Evolutionary conservation across 2,113 vertebrate species (phyloP).

Genomic region (Heliornis fulica): DNA sequence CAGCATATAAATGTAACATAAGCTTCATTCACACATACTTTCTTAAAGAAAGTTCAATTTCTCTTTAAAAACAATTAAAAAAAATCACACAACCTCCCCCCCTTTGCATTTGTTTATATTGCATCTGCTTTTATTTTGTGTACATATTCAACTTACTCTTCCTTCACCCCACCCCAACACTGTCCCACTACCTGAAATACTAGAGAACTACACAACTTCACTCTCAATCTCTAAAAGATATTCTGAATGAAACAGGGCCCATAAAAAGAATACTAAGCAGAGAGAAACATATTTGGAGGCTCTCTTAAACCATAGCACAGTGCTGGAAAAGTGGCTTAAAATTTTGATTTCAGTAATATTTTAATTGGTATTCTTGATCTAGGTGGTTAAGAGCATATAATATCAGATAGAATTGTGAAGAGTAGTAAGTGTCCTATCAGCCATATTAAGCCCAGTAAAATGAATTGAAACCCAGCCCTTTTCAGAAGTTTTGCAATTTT

Average conservation of each 20-base stretch:
- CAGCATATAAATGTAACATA: not conserved
- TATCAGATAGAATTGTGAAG: not conserved
- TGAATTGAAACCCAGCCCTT: not conserved
- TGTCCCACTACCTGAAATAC: not conserved
- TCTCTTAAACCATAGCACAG: not conserved
- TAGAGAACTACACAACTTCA: not conserved
- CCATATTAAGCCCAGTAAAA: not conserved
- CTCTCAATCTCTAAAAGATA: not conserved
- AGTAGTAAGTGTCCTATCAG: not conserved
- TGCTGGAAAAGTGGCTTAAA: not conserved
- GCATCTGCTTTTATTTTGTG: not conserved
- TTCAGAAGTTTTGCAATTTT: not conserved
- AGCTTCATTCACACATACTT: not conserved
- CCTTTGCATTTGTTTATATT: not conserved
- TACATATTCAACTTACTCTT: not conserved
- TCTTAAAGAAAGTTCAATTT: not conserved
- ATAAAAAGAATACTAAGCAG: not conserved
- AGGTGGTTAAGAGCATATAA: not conserved
- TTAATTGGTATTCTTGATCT: not conserved
- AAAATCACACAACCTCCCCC: too few species aligned
- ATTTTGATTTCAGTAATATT: not conserved
- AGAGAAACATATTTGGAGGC: not conserved
- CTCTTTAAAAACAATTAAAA: not conserved
- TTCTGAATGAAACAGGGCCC: not conserved
- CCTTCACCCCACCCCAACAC: not conserved